Evolutionary conservation across 1,140 invertebrate genomes (phyloP).

Genomic region (Xylocopa sonorina): DNA sequence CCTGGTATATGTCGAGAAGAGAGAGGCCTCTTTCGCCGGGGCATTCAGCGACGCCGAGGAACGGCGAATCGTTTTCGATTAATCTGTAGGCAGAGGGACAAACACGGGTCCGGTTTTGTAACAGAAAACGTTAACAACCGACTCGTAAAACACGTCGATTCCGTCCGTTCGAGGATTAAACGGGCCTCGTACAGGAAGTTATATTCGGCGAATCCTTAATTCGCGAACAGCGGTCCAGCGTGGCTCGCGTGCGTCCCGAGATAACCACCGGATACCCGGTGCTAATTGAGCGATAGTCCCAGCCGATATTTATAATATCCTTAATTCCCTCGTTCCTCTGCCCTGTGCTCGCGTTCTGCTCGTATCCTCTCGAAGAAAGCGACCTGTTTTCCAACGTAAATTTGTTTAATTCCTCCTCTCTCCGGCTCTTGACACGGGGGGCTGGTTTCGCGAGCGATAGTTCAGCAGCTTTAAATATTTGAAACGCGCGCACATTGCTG

Average conservation of each 20-base stretch:
- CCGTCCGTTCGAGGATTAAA: slow-evolving; percentile 26
- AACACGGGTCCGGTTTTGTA: slow-evolving; percentile 44
- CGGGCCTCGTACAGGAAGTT: slow-evolving; percentile 41
- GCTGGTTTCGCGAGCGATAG: no score
- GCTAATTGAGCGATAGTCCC: slow-evolving; percentile 69
- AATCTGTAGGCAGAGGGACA: slow-evolving; percentile 30
- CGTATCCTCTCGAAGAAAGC: no score
- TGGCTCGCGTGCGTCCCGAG: slow-evolving; percentile 59
- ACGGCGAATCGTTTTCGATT: slow-evolving; percentile 38
- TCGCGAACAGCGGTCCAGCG: slow-evolving; percentile 27
- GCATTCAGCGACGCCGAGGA: background rate
- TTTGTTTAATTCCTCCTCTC: no score
- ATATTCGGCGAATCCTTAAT: slow-evolving; percentile 38
- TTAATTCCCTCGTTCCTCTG: slow-evolving; percentile 8
- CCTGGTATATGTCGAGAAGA: background rate
- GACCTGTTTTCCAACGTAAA: background rate
- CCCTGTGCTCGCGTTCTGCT: no score
- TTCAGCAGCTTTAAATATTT: no score
- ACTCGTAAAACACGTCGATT: slow-evolving; percentile 43
- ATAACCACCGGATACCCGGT: slow-evolving; percentile 60
- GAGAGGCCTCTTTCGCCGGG: background rate
- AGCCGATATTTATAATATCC: slow-evolving; percentile 59
- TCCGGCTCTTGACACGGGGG: no score
- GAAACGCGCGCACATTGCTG: no score
- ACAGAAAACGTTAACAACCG: slow-evolving; percentile 39